Conservation (phyloP, 1,140 invertebrate species). For the Zelostemma sp. region DNA sequence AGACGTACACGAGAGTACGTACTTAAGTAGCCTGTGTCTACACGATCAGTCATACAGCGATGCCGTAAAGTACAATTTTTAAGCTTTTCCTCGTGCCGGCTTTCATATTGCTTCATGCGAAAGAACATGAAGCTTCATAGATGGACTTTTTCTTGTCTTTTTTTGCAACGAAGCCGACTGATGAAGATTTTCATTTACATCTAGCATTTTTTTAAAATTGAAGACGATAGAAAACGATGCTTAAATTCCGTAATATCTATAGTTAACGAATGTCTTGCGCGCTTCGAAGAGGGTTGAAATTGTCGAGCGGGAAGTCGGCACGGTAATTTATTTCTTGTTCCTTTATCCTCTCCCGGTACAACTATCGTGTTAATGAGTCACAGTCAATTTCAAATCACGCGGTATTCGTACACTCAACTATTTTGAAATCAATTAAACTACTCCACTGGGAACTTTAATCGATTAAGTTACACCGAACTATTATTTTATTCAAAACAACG, state of each 20-base stretch:
- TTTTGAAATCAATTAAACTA: constrained; percentile 4
- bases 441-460: neutral
- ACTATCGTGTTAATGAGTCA: constrained; percentile 4
- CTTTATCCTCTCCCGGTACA: neutral
- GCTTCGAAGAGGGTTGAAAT: neutral
- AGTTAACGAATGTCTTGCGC: neutral
- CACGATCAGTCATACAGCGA: constrained; percentile 1
- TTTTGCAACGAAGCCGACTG: no score
- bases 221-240: no score
- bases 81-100: neutral
- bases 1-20: neutral
- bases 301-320: neutral
- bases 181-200: no score
- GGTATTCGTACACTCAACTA: neutral
- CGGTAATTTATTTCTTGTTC: constrained; percentile 11
- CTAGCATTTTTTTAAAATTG: no score
- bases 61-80: constrained; percentile 4
- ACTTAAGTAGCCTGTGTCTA: constrained; percentile 3
- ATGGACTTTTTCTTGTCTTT: neutral
- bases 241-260: no score
- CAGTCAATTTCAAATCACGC: constrained; percentile 4
- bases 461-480: neutral
- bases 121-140: neutral
- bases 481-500: no score
- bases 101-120: no score